These are phyloP conservation scores for Centroberyx gerrardi DNA, from an alignment of 2,797 vertebrate genomes.

Conservation along the genomic window DNA sequence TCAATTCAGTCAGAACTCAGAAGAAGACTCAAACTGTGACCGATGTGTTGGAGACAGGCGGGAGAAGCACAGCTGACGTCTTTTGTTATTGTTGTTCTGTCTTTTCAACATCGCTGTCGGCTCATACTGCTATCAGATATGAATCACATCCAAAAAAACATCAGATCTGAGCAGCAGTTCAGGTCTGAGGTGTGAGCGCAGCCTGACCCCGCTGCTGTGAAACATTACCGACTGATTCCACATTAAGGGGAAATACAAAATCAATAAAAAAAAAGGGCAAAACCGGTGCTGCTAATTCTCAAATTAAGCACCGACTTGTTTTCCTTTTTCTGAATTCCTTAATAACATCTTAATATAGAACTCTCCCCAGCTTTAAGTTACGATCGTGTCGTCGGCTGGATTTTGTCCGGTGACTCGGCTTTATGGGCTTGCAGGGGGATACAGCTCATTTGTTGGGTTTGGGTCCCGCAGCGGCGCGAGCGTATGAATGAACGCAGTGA, in stretches of 20 bases:
- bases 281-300: slow-evolving; percentile 57
- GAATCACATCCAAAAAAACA: slow-evolving; percentile 13
- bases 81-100: slow-evolving; percentile 27
- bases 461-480: slow-evolving; percentile 49
- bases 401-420: slow-evolving; percentile 51
- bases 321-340: slow-evolving; percentile 42
- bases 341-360: slow-evolving; percentile 53
- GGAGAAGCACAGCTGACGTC: slow-evolving; percentile 33
- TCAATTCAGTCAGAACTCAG: neutral
- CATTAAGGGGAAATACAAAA: slow-evolving; percentile 49
- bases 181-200: slow-evolving; percentile 13
- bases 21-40: slow-evolving; percentile 4
- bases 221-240: slow-evolving; percentile 54
- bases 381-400: slow-evolving; percentile 39
- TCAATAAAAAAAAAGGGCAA: slow-evolving; percentile 42
- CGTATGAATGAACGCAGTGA: slow-evolving; percentile 78
- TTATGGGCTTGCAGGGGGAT: slow-evolving; percentile 62
- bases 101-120: slow-evolving; percentile 20
- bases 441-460: slow-evolving; percentile 75
- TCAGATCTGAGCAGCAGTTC: neutral
- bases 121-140: slow-evolving; percentile 42
- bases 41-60: slow-evolving; percentile 24
- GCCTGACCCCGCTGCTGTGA: slow-evolving; percentile 30
- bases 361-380: slow-evolving; percentile 32
- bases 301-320: slow-evolving; percentile 60